Evolutionary conservation across 2,888 invertebrate species (phyloP), one percentile per base, ranked within the genome.

Genomic region (Cheilosia grossa): DNA sequence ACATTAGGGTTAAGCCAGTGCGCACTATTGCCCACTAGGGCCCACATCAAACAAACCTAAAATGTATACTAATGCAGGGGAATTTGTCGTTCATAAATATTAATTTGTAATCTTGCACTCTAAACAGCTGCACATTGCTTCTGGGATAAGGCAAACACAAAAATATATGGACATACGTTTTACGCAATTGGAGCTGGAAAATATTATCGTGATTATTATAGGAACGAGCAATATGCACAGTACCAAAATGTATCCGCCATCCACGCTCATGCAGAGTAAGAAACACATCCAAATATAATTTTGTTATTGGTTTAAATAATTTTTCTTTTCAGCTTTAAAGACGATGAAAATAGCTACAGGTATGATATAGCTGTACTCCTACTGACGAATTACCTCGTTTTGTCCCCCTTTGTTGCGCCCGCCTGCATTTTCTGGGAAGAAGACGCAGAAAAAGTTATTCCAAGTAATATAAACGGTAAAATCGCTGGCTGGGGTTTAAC

Each of bases 321-420:
- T 6, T 10, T 13, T 27, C 4, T 64, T 27, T 70, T 1, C 24
- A 87, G 87, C 0, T 88, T 86, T 40, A 33, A 56, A 1, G 90
- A 89, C 5, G 82, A 75, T 4, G 7, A 69, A 1, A 87, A 87
- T 10, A 83, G 87, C 7, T 91, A 88, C 63, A 70, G 73, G n/a
- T 85, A 82, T 9, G 92, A 92, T 85, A 89, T 92, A 47, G 92
- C 92, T 1, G 69, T 92, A 3, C 42, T 92, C 4, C 86, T 90
- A 9, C 75, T 91, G 27, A 87, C 88, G 49, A 87, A 87, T 10
- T 70, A 81, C 7, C 89, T 92, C 15, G 70, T 58, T 10, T 88
- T 90, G 33, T 89, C 90, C 0, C 80, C 87, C 21, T 88, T 89
- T 30, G 90, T 92, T n/a, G 90, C 90, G 66, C 91, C 91, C 6